These are phyloP conservation scores for Gymnoscopelus microlampas DNA, from an alignment of 2,797 vertebrate genomes.

Conservation along the genomic window DNA sequence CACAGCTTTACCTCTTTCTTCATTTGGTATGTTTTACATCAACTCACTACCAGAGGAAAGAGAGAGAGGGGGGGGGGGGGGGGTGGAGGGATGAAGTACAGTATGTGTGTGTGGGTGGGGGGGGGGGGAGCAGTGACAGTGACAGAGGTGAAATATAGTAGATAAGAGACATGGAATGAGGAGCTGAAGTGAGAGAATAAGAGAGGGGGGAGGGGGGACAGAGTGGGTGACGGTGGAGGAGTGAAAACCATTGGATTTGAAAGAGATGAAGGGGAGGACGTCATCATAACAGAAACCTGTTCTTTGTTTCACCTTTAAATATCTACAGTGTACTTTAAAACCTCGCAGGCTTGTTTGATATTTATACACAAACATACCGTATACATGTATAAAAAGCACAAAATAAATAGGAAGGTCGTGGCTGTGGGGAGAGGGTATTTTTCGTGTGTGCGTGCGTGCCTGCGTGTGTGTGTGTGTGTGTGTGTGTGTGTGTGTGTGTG, in stretches of 20 bases:
- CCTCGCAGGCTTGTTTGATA: conserved; percentile 58
- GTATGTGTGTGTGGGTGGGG: background rate
- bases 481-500: conserved; percentile 10
- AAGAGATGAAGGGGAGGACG: background rate
- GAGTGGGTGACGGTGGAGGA: background rate
- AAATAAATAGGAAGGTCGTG: conserved; percentile 67
- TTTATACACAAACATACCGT: conserved; percentile 69
- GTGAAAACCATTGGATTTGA: no score
- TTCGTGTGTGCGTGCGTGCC: background rate
- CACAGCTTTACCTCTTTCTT: conserved; percentile 85
- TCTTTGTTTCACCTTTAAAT: conserved; percentile 53
- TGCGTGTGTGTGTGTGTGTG: conserved; percentile 26
- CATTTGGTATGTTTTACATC: conserved; percentile 85
- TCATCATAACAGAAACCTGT: conserved; percentile 30
- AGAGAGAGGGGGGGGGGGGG: conserved; percentile 20
- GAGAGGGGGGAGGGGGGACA: conserved; percentile 61
- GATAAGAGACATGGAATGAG: conserved; percentile 14
- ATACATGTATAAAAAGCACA: conserved; percentile 76
- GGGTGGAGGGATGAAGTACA: conserved; percentile 4
- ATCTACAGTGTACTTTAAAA: conserved; percentile 67
- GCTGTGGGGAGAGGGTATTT: conserved; percentile 50
- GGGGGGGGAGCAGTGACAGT: conserved; percentile 22
- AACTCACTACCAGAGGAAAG: conserved; percentile 71
- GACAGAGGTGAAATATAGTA: conserved; percentile 21
- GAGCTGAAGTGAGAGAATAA: conserved; percentile 1